phyloP scores from a whole-genome alignment of 2,888 invertebrate species.

The Agrilus mali region DNA sequence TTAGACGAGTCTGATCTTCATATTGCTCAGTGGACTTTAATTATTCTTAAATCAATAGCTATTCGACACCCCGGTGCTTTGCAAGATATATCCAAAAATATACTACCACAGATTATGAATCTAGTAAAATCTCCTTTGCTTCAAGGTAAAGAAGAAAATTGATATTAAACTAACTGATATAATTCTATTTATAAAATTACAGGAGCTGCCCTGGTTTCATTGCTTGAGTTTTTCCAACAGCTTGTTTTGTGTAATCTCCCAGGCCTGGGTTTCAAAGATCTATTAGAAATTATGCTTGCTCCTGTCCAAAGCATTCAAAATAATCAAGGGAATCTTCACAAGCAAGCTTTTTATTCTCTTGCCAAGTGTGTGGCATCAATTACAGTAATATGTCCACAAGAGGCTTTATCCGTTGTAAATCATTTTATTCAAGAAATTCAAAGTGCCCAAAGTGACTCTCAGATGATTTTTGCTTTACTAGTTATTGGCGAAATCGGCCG shows the following conservation, averaged over 20 bases:
- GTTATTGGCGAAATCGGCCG: slow-evolving; percentile 96
- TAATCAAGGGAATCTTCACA: slow-evolving; percentile 35
- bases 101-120: slow-evolving; percentile 73
- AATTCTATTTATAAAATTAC: slow-evolving; percentile 12
- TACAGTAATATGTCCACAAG: slow-evolving; percentile 63
- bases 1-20: slow-evolving; percentile 92
- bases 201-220: slow-evolving; percentile 83
- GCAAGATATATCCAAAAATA: slow-evolving; percentile 56
- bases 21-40: slow-evolving; percentile 84
- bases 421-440: slow-evolving; percentile 61
- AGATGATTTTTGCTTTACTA: slow-evolving; percentile 84
- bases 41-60: slow-evolving; percentile 72
- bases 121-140: slow-evolving; percentile 84
- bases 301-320: slow-evolving; percentile 34
- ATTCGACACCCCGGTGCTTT: slow-evolving; percentile 66
- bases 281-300: slow-evolving; percentile 64
- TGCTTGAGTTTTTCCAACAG: slow-evolving; percentile 88
- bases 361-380: slow-evolving; percentile 95
- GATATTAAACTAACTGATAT: not conserved
- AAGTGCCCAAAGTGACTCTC: slow-evolving; percentile 58
- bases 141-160: slow-evolving; percentile 50
- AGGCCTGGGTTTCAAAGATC: slow-evolving; percentile 61
- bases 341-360: slow-evolving; percentile 84
- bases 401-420: slow-evolving; percentile 54
- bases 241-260: slow-evolving; percentile 69